These are phyloP conservation scores for Pseudorhiza aurosa DNA, from an alignment of 30 jellyfish, hydroid and myxozoan genomes.

Conservation along the genomic window DNA sequence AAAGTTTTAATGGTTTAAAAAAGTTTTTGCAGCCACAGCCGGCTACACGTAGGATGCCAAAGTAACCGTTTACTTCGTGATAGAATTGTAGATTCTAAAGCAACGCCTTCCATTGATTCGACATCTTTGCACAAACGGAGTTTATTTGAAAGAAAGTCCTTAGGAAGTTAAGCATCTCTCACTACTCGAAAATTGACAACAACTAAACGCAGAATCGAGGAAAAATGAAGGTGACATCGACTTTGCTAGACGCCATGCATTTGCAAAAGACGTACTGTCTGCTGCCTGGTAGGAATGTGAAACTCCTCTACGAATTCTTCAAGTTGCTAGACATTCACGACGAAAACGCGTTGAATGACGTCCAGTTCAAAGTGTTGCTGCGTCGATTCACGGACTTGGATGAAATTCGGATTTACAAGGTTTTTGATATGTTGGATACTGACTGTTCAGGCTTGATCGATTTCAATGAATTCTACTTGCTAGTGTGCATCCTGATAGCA, in stretches of 20 bases:
- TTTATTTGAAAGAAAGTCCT: no score
- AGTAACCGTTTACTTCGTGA: no score
- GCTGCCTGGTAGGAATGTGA: conserved; percentile 86
- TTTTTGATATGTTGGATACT: conserved; percentile 89
- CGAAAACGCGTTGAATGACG: conserved; percentile 80
- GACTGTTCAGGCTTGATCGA: conserved; percentile 91
- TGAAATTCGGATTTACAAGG: conserved; percentile 74
- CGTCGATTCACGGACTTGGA: conserved; percentile 68
- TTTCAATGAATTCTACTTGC: conserved; percentile 87
- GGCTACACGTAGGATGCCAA: no score
- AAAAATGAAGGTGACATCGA: conserved; percentile 80
- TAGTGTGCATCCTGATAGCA: conserved; percentile 80
- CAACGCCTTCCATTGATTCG: no score
- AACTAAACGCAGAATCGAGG: neutral
- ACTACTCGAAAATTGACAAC: no score
- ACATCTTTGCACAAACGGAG: no score
- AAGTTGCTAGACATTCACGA: conserved; percentile 80
- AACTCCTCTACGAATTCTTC: conserved; percentile 76
- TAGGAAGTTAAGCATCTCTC: no score
- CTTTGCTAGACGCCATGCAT: conserved; percentile 62
- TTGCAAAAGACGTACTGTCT: conserved; percentile 84
- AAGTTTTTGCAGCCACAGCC: no score
- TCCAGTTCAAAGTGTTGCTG: conserved; percentile 77
- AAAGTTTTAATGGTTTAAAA: no score
- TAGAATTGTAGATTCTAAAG: no score